Evolutionary conservation across 2,113 vertebrate genomes (phyloP).

Genomic region (Festucalex cinctus): DNA sequence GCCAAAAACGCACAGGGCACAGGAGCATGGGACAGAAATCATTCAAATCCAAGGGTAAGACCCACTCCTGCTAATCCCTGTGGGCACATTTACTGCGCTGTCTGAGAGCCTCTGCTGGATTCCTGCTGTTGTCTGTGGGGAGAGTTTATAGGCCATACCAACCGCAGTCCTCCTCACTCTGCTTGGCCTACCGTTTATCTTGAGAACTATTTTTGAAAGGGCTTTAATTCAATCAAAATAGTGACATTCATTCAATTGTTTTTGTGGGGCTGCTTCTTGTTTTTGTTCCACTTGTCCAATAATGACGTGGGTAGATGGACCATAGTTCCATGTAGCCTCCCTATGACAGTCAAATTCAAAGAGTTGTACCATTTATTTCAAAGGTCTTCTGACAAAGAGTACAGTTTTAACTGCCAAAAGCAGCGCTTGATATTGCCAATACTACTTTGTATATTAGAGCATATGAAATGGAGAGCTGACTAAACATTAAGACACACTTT

Average conservation of each 20-base stretch:
- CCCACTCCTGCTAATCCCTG: constrained; percentile 33
- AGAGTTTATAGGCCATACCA: constrained; percentile 52
- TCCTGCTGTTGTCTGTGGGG: constrained; percentile 46
- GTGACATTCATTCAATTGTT: constrained; percentile 60
- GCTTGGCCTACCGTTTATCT: constrained; percentile 57
- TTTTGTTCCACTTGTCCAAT: constrained; percentile 54
- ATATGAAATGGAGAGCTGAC: constrained; percentile 20
- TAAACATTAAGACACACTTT: constrained; percentile 38
- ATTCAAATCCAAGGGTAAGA: constrained; percentile 53
- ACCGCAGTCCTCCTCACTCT: constrained; percentile 42
- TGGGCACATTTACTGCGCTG: constrained; percentile 45
- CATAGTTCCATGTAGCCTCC: background rate
- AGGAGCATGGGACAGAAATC: constrained; percentile 57
- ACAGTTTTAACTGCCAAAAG: background rate
- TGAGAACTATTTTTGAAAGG: constrained; percentile 69
- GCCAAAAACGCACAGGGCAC: constrained; percentile 49
- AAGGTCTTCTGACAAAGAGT: background rate
- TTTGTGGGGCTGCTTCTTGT: constrained; percentile 51
- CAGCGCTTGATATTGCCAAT: background rate
- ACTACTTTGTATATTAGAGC: background rate
- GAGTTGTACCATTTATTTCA: too few species aligned
- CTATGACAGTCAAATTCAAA: too few species aligned
- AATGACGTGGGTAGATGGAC: constrained; percentile 23
- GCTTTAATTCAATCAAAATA: constrained; percentile 74
- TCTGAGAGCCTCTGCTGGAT: constrained; percentile 52